Evolutionary conservation across 2,797 vertebrate genomes (phyloP).

Genomic region (Poecilia wingei): DNA sequence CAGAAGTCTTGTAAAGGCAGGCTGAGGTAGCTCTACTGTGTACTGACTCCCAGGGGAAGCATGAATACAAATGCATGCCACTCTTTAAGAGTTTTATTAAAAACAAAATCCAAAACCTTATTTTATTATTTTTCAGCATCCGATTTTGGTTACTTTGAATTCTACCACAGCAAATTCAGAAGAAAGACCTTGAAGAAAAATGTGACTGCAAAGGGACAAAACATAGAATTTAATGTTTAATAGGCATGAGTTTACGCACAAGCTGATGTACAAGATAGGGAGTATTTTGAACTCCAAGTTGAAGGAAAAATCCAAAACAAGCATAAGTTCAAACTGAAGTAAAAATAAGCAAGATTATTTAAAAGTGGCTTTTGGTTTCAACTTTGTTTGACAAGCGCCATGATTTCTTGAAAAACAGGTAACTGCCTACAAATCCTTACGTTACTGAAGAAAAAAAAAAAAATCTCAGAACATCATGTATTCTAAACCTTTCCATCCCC

Average conservation of each 20-base stretch:
- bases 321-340: background rate
- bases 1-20: background rate
- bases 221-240: background rate
- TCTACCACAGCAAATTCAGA: background rate
- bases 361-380: slow-evolving; percentile 3
- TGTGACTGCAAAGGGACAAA: background rate
- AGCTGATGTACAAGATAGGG: background rate
- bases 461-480: slow-evolving; percentile 24
- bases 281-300: background rate
- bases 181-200: background rate
- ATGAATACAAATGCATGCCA: background rate
- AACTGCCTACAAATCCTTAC: background rate
- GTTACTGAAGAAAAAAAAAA: slow-evolving; percentile 48
- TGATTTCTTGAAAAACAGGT: background rate
- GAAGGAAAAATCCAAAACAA: background rate
- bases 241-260: background rate
- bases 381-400: background rate
- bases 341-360: background rate
- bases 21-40: background rate
- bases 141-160: background rate
- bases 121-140: background rate
- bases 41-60: background rate
- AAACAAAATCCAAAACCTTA: background rate
- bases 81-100: background rate
- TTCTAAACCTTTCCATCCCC: slow-evolving; percentile 34